These are phyloP conservation scores for Drosophila sp. DNA, from an alignment of 1,140 invertebrate genomes.

Conservation along the genomic window DNA sequence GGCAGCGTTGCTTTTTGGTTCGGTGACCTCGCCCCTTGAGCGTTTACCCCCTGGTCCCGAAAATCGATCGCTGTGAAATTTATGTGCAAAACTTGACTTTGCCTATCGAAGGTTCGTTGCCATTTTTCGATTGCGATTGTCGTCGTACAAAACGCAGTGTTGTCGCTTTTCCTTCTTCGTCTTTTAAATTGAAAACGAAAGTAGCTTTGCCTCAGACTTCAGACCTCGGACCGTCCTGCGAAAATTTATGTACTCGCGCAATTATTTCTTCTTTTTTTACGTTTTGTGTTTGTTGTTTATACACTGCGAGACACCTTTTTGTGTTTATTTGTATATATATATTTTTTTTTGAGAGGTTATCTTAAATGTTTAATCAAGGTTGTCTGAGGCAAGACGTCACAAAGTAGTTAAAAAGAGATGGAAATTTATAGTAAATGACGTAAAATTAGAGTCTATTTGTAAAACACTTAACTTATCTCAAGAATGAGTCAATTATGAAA, in stretches of 20 bases:
- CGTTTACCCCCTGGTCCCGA: slow-evolving; percentile 9
- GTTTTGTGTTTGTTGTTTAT: slow-evolving; percentile 20
- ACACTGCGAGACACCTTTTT: slow-evolving; percentile 53
- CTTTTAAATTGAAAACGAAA: slow-evolving; percentile 81
- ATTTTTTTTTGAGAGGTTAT: neutral
- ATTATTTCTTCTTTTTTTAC: slow-evolving; percentile 61
- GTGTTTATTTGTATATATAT: slow-evolving; percentile 18
- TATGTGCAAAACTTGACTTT: slow-evolving; percentile 79
- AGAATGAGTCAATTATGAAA: no score
- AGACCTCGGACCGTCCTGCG: slow-evolving; percentile 32
- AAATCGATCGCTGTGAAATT: slow-evolving; percentile 64
- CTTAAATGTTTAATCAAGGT: slow-evolving; percentile 16
- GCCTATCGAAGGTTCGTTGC: slow-evolving; percentile 79
- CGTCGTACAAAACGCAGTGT: slow-evolving; percentile 23
- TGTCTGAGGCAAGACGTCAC: neutral
- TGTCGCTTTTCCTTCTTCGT: slow-evolving; percentile 64
- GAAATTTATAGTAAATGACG: neutral
- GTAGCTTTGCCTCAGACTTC: slow-evolving; percentile 56
- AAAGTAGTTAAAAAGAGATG: neutral
- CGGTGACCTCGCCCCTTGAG: slow-evolving; percentile 16
- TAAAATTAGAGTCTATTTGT: neutral
- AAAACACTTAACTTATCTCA: no score
- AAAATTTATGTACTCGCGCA: slow-evolving; percentile 78
- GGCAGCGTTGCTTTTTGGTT: slow-evolving; percentile 31
- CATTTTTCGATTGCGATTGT: slow-evolving; percentile 49